Base-by-base conservation (phyloP, 64 coral and sea anemone genomes). In the Platygyra sinensis region DNA sequence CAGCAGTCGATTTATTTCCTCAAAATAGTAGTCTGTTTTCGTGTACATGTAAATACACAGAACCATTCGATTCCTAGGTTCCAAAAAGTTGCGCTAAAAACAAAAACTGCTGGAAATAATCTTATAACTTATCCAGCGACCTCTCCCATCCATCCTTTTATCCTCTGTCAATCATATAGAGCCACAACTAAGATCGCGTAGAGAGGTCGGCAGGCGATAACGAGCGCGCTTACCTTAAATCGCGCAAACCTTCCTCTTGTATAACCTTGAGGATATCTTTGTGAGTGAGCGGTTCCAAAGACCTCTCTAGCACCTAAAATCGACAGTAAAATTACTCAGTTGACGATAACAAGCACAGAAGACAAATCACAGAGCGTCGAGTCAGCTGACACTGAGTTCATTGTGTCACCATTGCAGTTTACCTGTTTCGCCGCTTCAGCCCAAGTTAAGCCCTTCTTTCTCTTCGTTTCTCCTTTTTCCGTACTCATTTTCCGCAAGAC, bases 241-340 rank as follows among this genome's bases (percentile, higher is more conserved):
- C 95, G 72, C 92, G 92, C 57, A 96, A 88, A 51, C 93, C 93
- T 86, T 96, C 92, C 24, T 94, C 88, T 30, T 96, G 87, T 60
- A 96, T 96, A 39, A 96, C 95, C 75, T 94, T 93, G 0, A 96
- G 80, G 65, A 96, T 96, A 14, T 96, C 92, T 85, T 96, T 96
- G 64, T 96, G 95, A 2, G 95, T 96, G 82, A 96, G 93, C 22
- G 95, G 91, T 8, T 6, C 80, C 38, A 76, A 60, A 19, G 88
- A 79, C 69, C 92, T 87, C 83, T 93, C 95, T 33, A 96, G 62
- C 42, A 96, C 95, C 95, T 96, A 80, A 72, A 80, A 0, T 22
- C 39, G 69, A 50, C 32, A 14, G 18, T 6, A 29, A 85, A 71
- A 85, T 65, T 18, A 10, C 59, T 83, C 59, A 65, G 33, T 83